phyloP scores from a whole-genome alignment of 2,113 vertebrate genomes.

The Mirounga angustirostris region DNA sequence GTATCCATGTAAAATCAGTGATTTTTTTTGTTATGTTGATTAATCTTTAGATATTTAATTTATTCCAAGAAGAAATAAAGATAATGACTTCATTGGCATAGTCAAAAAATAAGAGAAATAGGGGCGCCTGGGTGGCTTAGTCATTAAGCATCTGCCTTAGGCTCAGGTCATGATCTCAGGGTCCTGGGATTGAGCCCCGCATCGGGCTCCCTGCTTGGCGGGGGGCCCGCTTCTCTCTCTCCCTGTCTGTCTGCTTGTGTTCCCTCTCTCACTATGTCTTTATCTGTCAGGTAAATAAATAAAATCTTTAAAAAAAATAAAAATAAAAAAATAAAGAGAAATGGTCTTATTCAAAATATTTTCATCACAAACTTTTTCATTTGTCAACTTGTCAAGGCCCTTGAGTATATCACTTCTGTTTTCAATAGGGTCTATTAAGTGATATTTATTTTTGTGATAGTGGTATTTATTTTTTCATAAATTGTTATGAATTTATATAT shows the following conservation, averaged over 20 bases:
- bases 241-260: too few relatives aligned
- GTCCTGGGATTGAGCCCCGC: too few relatives aligned
- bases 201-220: too few relatives aligned
- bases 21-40: neutral
- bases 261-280: too few relatives aligned
- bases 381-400: neutral
- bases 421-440: neutral
- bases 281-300: too few relatives aligned
- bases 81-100: neutral
- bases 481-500: too few relatives aligned
- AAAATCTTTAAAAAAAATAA: too few relatives aligned
- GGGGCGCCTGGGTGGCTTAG: too few relatives aligned
- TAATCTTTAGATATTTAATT: neutral
- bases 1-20: neutral
- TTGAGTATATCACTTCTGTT: neutral
- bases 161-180: too few relatives aligned
- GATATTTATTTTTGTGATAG: neutral
- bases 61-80: neutral
- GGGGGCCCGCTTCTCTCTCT: too few relatives aligned
- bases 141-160: too few relatives aligned
- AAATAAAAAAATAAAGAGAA: neutral
- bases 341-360: neutral
- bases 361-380: neutral
- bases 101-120: neutral
- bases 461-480: neutral